Base-by-base conservation (phyloP, 1,140 invertebrate species). In the Nomia melanderi region DNA sequence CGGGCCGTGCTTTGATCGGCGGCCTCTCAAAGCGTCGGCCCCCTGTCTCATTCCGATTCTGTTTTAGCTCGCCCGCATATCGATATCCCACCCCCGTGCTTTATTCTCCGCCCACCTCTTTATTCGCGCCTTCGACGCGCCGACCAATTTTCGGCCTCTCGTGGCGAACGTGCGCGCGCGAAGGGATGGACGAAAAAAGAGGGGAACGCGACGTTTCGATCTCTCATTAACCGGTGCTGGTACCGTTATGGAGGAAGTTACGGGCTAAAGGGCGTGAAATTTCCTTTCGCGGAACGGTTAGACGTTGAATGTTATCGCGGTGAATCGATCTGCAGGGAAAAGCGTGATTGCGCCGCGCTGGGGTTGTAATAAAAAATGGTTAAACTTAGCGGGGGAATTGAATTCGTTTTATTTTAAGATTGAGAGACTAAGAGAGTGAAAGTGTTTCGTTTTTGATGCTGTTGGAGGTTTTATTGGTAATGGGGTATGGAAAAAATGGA, bases 1-100 rank as follows among this genome's bases (percentile, higher is more conserved):
- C 64, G 27, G 57, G 41, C 29, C 47, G 47, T n/a, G 47, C 84
- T 86, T 86, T 86, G 84, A 86, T 83, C 83, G 82, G 54, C 76
- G 67, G 50, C 74, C 75, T 78, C 62, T 86, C 85, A 85, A 86
- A 85, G 84, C 77, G 50, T 41, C 27, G 64, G 57, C 74, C 66
- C 31, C 65, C 74, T 79, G 79, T 86, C 85, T 87, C 84, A 86
- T 87, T 87, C 84, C 82, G 75, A 86, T 86, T 86, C 85, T 86
- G 85, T 84, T 87, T 87, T 86, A 87, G 78, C 81, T 79, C 83
- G 65, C 86, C 86, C 86, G 86, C 84, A 87, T 87, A 87, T 87
- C 80, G 84, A 86, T 87, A 86, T 85, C 62, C 81, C 54, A n/a
- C n/a, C n/a, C 36, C 60, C 11, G 47, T 7, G n/a, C 36, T 56